Evolutionary conservation across 2,113 vertebrate genomes (phyloP), one percentile per base, ranked within the genome.

Genomic region (Zapus hudsonius): DNA sequence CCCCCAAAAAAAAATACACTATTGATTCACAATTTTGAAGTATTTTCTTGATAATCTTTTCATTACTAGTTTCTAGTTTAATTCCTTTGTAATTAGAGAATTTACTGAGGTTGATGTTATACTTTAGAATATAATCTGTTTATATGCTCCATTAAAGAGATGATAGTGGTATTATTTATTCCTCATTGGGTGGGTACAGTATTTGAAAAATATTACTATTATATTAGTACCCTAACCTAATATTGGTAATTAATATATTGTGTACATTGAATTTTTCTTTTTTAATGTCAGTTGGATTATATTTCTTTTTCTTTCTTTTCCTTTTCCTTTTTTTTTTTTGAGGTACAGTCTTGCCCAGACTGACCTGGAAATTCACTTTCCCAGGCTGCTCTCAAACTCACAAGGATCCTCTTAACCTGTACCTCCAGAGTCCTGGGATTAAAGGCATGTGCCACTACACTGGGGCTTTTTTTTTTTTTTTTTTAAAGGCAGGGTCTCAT

Each of bases 31-130:
- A 16, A 57, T 86, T 85, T 91, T 72, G 25, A 38, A 86, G 59
- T n/a, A 64, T 74, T 96, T 93, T 92, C 72, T 83, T 92, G 85
- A 55, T 5, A 73, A 52, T 52, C n/a, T 29, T 2, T 91, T 93
- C 9, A 57, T 73, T 91, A 79, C 42, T 91, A 36, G 9, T 87
- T 94, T 94, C 57, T 92, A 29, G 38, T 76, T 74, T 90, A 79
- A 64, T 92, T 89, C 57, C 19, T 40, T 38, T 74, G 9, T 80
- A 55, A 6, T 66, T 93, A 61, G 74, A 84, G 25, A 87, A 81
- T 78, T 87, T 93, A 47, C 22, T 61, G 22, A 87, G n/a, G 20
- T 33, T 66, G 85, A 1, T 88, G 89, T 67, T 67, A 40, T 75
- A 44, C 13, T 22, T 47, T 38, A 63, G 64, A 91, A 86, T 92